phyloP scores from a whole-genome alignment of 2,113 vertebrate genomes.

The Oxyura jamaicensis region DNA sequence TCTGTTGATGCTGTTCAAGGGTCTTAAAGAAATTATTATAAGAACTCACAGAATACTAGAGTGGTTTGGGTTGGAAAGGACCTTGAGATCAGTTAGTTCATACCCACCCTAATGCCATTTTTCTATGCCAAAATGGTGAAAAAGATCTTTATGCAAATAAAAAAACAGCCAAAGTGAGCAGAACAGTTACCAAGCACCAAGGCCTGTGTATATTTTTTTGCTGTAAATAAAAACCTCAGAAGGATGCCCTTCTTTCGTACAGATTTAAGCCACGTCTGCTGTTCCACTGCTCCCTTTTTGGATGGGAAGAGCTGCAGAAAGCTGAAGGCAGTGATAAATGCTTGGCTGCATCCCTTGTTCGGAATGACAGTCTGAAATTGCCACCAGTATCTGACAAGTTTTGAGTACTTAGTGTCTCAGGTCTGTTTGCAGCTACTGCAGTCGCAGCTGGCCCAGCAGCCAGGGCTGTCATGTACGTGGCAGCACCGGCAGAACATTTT shows the following conservation, averaged over 20 bases:
- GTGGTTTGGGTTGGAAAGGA: too few relatives aligned
- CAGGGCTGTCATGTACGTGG: accelerated
- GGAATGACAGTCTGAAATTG: not conserved
- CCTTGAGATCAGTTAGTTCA: not conserved
- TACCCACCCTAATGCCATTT: not conserved
- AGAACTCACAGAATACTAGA: not conserved
- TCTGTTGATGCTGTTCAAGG: not conserved
- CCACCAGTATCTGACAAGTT: not conserved
- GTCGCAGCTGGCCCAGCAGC: not conserved
- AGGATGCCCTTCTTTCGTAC: not conserved
- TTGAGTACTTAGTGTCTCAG: not conserved
- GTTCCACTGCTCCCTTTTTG: not conserved
- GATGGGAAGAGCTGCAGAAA: not conserved
- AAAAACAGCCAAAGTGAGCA: not conserved
- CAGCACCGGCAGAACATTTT: not conserved
- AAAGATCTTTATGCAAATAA: not conserved
- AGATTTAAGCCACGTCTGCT: not conserved
- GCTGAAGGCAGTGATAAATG: not conserved
- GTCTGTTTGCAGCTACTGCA: not conserved
- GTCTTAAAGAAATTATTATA: not conserved
- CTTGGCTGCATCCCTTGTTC: not conserved
- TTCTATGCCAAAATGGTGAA: not conserved
- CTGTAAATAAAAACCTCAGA: not conserved
- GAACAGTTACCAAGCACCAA: not conserved
- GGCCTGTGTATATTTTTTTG: not conserved